Percentiles rank a stretch among this genome's conserved stretches.
These are phyloP conservation scores for Clarias batrachus DNA, from an alignment of 2,113 vertebrate genomes.

Conservation along the genomic window DNA sequence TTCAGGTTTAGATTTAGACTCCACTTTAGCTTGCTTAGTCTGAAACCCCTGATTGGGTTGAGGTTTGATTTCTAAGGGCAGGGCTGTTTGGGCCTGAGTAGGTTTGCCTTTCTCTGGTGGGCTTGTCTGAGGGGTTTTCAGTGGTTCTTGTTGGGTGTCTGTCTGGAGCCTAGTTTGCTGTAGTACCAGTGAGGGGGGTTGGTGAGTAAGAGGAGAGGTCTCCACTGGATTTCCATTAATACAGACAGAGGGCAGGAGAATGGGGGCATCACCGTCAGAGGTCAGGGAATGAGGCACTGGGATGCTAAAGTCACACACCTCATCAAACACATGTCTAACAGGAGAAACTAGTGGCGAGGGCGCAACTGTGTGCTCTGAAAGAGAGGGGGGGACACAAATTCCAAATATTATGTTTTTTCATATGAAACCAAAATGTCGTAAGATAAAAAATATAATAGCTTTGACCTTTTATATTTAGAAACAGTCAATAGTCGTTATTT, in stretches of 20 bases:
- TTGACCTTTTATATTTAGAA: not conserved
- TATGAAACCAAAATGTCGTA: not conserved
- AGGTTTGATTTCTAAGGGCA: not conserved
- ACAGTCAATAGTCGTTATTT: no score
- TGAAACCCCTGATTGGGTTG: not conserved
- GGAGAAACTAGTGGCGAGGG: slow-evolving; percentile 79
- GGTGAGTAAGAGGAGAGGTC: slow-evolving; percentile 54
- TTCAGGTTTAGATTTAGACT: slow-evolving; percentile 33
- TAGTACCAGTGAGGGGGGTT: slow-evolving; percentile 47
- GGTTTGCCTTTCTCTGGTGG: slow-evolving; percentile 25
- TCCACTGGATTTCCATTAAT: slow-evolving; percentile 89
- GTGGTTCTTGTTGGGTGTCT: slow-evolving; percentile 31
- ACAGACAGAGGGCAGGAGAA: slow-evolving; percentile 75
- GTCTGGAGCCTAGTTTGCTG: slow-evolving; percentile 41
- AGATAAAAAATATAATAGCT: not conserved
- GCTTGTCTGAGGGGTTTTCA: slow-evolving; percentile 27
- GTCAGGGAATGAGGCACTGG: slow-evolving; percentile 63
- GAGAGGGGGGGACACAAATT: not conserved
- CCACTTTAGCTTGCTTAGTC: not conserved
- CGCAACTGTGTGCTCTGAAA: slow-evolving; percentile 70
- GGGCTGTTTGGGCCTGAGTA: slow-evolving; percentile 27
- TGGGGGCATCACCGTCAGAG: slow-evolving; percentile 57
- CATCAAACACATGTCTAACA: slow-evolving; percentile 81
- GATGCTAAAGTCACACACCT: slow-evolving; percentile 72
- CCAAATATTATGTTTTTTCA: no score